These are phyloP conservation scores for Chamaetylas fuelleborni DNA, from an alignment of 2,113 vertebrate genomes.

Conservation along the genomic window DNA sequence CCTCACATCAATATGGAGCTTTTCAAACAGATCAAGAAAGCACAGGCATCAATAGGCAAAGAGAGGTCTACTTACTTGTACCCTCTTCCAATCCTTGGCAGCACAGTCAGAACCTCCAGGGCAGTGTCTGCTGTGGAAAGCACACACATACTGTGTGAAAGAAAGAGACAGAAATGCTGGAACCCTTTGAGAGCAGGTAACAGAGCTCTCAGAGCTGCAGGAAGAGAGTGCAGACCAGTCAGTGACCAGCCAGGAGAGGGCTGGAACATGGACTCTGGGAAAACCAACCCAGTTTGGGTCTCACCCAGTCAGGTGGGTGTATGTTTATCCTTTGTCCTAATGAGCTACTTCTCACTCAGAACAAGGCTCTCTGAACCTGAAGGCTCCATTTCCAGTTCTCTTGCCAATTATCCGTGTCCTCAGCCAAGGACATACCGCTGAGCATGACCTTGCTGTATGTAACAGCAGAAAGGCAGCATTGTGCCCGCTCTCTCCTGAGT, in stretches of 20 bases:
- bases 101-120: not conserved
- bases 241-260: not conserved
- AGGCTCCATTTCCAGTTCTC: not conserved
- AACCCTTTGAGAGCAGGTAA: not conserved
- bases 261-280: not conserved
- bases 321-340: not conserved
- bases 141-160: not conserved
- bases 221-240: not conserved
- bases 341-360: not conserved
- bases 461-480: not conserved
- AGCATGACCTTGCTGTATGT: fast-evolving
- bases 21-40: not conserved
- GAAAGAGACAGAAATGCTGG: not conserved
- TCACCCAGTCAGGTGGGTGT: not conserved
- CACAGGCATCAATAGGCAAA: not conserved
- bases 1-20: fast-evolving
- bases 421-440: not conserved
- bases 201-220: not conserved
- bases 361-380: not conserved
- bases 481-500: not conserved
- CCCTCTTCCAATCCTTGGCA: not conserved
- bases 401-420: not conserved
- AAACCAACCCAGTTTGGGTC: not conserved
- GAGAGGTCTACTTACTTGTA: not conserved
- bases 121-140: not conserved